These are phyloP conservation scores for Trichomycterus rosablanca DNA, from an alignment of 2,113 vertebrate species.

Conservation along the genomic window DNA sequence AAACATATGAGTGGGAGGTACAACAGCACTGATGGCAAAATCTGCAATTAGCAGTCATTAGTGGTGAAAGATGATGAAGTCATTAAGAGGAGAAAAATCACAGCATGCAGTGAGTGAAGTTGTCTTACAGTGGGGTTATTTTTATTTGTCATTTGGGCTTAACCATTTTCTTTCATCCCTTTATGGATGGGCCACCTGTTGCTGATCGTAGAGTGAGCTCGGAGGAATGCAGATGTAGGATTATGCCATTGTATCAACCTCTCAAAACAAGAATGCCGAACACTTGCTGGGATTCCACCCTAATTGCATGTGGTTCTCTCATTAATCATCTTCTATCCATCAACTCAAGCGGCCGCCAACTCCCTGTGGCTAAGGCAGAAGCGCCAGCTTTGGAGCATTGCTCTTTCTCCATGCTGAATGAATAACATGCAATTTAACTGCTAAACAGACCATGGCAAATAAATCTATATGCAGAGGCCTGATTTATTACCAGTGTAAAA, in stretches of 20 bases:
- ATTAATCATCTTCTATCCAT: conserved; percentile 61
- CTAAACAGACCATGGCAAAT: background rate
- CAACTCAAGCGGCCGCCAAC: conserved; percentile 38
- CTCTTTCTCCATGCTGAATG: background rate
- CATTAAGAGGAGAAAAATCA: background rate
- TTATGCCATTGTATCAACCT: conserved; percentile 15
- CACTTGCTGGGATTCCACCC: conserved; percentile 38
- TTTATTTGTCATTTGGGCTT: conserved; percentile 36
- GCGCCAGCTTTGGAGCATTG: conserved; percentile 37
- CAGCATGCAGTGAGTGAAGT: background rate
- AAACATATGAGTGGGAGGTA: background rate
- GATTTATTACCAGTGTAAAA: no score
- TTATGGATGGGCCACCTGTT: conserved; percentile 51
- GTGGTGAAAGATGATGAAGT: conserved; percentile 30
- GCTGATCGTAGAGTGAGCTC: conserved; percentile 38
- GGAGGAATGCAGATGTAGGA: conserved; percentile 17
- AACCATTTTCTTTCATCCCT: conserved; percentile 18
- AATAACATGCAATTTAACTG: conserved; percentile 11
- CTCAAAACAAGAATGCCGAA: conserved; percentile 19
- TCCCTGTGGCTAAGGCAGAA: conserved; percentile 31
- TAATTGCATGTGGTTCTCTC: conserved; percentile 45
- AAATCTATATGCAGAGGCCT: no score
- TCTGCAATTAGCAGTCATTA: conserved; percentile 34
- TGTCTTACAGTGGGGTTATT: conserved; percentile 5
- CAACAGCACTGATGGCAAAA: background rate